Base-by-base conservation (phyloP, 2,888 invertebrate species). In the Lasioglossum calceatum region DNA sequence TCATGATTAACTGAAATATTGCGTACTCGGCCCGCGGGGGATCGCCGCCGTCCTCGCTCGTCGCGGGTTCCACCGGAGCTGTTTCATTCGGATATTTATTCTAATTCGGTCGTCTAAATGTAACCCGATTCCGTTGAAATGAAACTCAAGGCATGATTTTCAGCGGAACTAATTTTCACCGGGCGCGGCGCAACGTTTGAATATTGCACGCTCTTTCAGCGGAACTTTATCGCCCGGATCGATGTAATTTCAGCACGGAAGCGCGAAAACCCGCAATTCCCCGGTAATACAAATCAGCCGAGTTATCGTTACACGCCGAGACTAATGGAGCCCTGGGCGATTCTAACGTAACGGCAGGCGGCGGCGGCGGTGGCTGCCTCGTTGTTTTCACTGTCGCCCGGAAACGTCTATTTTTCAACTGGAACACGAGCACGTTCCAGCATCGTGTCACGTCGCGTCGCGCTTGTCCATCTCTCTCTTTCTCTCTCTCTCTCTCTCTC, bases 401-500 rank as follows among this genome's bases (percentile, higher is more conserved):
- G 36, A n/a, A 50, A 42, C 75, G 64, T 71, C 47, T 72, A 81
- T 77, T 76, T 77, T 70, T 36, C 67, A 32, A 4, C 19, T n/a
- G 19, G 27, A 75, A n/a, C 58, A n/a, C 27, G 73, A 58, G 58
- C 23, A 58, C 73, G 42, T 39, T 39, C 36, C 70, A 36, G 10
- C 70, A 23, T 1, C 39, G 36, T 19, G 39, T 64, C 64, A 32
- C 64, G 64, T 64, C 64, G 64, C 16, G 14, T 61, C 61, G 61
- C 47, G 8, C 47, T 14, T 16, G 4, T 47, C 47, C 16, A 16
- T 44, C 44, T 44, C 44, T 44, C 44, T 12, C 44, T 44, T 14
- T 47, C 47, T 44, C 44, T 42, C 42, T 36, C 36, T 36, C 36
- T 36, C 27, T 42, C 42, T 42, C 42, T 12, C 42, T 47, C 47